phyloP scores from a whole-genome alignment of 2,797 vertebrate genomes.

The Alectoris magna region DNA sequence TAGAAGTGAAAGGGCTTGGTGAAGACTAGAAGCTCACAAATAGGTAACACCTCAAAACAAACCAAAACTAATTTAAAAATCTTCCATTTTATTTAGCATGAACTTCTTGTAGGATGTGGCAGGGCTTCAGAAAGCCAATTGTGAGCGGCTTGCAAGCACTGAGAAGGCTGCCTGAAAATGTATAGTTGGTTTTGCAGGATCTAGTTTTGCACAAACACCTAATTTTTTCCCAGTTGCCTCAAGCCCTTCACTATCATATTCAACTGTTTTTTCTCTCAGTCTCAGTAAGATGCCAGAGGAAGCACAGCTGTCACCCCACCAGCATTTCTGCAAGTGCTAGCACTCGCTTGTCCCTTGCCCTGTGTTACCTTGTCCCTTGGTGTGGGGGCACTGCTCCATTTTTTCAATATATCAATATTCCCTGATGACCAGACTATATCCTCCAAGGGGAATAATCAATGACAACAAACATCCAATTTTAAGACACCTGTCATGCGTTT shows the following conservation, averaged over 20 bases:
- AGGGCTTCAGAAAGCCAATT: background rate
- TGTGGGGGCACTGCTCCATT: background rate
- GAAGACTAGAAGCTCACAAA: conserved; percentile 3
- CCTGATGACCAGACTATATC: background rate
- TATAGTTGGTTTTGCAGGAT: background rate
- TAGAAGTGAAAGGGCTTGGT: conserved; percentile 19
- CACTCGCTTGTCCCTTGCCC: background rate
- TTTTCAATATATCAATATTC: background rate
- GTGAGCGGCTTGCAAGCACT: background rate
- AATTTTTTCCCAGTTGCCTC: background rate
- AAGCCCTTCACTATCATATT: background rate
- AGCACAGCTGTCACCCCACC: rapidly evolving
- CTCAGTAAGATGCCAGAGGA: background rate
- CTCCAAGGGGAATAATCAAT: background rate
- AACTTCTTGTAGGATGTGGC: background rate
- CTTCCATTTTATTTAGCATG: background rate
- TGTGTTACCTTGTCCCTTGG: background rate
- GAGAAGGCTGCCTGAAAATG: background rate
- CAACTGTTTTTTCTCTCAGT: background rate
- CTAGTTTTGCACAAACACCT: background rate
- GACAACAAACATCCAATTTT: background rate
- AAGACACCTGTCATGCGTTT: conserved; percentile 13
- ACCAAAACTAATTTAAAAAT: background rate
- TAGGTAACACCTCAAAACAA: background rate
- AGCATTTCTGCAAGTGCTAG: background rate